Evolutionary conservation across 2,113 vertebrate species (phyloP).

Genomic region (Otolemur garnettii): DNA sequence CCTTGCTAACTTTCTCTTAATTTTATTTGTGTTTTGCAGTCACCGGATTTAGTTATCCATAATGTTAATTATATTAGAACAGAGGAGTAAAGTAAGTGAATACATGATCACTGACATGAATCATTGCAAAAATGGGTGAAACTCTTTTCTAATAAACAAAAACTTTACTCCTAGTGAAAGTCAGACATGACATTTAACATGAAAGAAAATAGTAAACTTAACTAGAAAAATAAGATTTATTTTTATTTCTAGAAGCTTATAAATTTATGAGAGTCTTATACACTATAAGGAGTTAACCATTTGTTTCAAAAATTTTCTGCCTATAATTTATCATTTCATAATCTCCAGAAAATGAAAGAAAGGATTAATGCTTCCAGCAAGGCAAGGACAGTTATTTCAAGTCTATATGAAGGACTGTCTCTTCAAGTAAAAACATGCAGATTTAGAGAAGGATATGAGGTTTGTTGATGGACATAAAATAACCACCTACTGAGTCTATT

Average conservation of each 20-base stretch:
- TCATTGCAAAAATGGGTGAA: neutral
- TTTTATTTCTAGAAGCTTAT: neutral
- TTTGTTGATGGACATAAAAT: neutral
- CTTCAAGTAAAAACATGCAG: neutral
- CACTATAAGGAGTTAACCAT: fast-evolving
- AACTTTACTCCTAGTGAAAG: neutral
- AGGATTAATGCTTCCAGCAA: neutral
- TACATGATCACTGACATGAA: neutral
- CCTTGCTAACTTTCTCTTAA: neutral
- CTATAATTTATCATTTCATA: neutral
- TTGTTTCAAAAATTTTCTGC: neutral
- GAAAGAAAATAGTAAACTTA: neutral
- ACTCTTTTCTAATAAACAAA: neutral
- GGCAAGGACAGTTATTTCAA: neutral
- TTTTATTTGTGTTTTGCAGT: neutral
- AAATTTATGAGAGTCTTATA: neutral
- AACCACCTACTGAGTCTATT: neutral
- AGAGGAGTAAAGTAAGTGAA: neutral
- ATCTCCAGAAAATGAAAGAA: neutral
- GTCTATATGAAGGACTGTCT: too few relatives aligned
- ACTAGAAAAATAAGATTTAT: slow-evolving; percentile 37
- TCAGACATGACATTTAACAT: neutral
- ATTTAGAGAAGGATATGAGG: neutral
- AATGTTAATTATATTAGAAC: neutral
- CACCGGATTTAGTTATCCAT: neutral